Conservation (phyloP, 1,140 invertebrate species). For the Conopomorpha cramerella region DNA sequence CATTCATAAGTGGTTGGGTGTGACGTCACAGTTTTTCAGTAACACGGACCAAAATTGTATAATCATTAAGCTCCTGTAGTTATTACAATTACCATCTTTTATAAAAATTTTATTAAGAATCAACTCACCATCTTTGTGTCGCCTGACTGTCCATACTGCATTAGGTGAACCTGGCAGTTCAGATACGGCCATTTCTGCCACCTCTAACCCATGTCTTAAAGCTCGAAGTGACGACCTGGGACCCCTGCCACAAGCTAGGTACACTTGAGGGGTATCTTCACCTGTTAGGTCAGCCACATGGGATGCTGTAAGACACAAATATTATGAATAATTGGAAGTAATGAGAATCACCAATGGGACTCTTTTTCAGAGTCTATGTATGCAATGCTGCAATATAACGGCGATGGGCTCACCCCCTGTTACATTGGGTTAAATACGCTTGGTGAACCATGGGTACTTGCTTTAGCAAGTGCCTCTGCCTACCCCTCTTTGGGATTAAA, state of each 20-base stretch:
- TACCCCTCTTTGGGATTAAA: too few species aligned
- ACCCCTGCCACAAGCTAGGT: constrained; percentile 94
- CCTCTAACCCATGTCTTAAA: constrained; percentile 95
- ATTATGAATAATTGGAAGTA: constrained; percentile 3
- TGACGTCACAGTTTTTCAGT: constrained; percentile 51
- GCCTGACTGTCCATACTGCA: constrained; percentile 99
- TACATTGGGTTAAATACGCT: too few species aligned
- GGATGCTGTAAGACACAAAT: constrained; percentile 43
- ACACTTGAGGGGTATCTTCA: constrained; percentile 98
- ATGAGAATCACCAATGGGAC: too few species aligned
- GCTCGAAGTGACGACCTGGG: constrained; percentile 92
- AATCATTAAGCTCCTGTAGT: constrained; percentile 43
- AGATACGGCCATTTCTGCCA: constrained; percentile 99
- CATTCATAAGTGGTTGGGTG: constrained; percentile 50
- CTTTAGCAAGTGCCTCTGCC: too few species aligned
- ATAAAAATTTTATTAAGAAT: constrained; percentile 3
- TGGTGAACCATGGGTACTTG: too few species aligned
- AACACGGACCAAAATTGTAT: constrained; percentile 53
- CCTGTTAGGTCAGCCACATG: constrained; percentile 85
- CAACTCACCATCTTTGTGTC: constrained; percentile 88
- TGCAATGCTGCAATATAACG: too few species aligned
- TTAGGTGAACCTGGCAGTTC: constrained; percentile 99
- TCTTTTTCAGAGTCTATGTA: too few species aligned
- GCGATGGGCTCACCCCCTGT: too few species aligned
- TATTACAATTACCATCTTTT: background rate